Percentiles rank a stretch among this genome's conserved stretches.
phyloP scores from a whole-genome alignment of 2,113 vertebrate genomes.

The Microcebus lehilahytsara region DNA sequence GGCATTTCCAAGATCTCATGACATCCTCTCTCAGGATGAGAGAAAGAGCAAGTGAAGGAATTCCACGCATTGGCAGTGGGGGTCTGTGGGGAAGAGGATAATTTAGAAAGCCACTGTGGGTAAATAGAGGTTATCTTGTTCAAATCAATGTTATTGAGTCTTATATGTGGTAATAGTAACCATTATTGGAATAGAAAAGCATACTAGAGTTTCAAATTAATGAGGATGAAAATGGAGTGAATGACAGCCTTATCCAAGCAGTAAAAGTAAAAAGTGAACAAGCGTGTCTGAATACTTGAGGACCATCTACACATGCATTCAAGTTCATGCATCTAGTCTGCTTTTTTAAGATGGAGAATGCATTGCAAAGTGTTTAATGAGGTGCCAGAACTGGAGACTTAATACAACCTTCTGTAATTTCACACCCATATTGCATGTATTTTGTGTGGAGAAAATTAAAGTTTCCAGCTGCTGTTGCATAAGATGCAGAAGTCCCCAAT shows the following conservation, averaged over 20 bases:
- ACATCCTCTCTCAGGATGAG: background rate
- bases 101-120: background rate
- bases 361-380: slow-evolving; percentile 61
- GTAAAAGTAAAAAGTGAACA: background rate
- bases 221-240: background rate
- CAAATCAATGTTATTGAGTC: background rate
- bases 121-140: background rate
- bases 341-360: slow-evolving; percentile 13
- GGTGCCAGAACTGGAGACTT: slow-evolving; percentile 47
- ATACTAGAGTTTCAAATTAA: background rate
- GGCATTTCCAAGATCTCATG: background rate
- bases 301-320: background rate
- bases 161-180: background rate
- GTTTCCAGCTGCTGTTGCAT: slow-evolving; percentile 57
- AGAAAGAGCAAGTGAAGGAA: background rate
- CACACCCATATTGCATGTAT: slow-evolving; percentile 29
- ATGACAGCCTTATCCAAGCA: background rate
- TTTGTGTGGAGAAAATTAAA: slow-evolving; percentile 63
- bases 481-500: slow-evolving; percentile 13
- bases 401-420: slow-evolving; percentile 62
- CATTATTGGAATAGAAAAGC: background rate
- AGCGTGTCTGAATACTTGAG: background rate
- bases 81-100: background rate
- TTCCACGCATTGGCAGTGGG: background rate
- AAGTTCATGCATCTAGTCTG: background rate